phyloP scores from a whole-genome alignment of 2,113 vertebrate genomes.

The Thunnus thynnus region DNA sequence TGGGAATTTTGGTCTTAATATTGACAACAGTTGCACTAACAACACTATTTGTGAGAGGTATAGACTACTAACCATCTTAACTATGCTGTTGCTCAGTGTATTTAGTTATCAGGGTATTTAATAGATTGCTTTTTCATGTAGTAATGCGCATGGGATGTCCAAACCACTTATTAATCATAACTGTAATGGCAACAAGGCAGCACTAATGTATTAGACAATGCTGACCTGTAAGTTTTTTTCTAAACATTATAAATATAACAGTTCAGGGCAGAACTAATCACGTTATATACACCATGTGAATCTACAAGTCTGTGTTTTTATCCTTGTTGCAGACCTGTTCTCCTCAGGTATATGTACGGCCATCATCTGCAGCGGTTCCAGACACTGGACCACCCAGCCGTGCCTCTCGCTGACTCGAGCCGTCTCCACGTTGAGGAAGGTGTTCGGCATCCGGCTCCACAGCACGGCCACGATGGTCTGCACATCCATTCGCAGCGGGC shows the following conservation, averaged over 20 bases:
- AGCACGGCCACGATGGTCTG: conserved; percentile 94
- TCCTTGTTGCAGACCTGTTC: conserved; percentile 87
- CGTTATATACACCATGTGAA: neutral
- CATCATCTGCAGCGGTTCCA: conserved; percentile 97
- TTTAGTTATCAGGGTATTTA: neutral
- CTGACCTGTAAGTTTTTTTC: neutral
- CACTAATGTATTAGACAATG: neutral
- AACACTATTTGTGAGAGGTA: neutral
- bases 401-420: conserved; percentile 96
- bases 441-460: conserved; percentile 97
- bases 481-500: conserved; percentile 93
- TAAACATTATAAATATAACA: neutral
- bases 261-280: neutral
- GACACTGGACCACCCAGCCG: conserved; percentile 95
- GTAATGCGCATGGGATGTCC: neutral
- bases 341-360: conserved; percentile 97
- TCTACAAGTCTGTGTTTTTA: neutral
- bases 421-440: conserved; percentile 92
- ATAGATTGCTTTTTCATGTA: neutral
- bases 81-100: neutral
- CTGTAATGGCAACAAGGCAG: neutral
- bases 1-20: neutral
- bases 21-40: neutral
- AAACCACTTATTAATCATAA: neutral
- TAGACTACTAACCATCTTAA: too few relatives aligned